Conservation (phyloP, 2,797 vertebrate genomes). For the Caiman crocodilus region DNA sequence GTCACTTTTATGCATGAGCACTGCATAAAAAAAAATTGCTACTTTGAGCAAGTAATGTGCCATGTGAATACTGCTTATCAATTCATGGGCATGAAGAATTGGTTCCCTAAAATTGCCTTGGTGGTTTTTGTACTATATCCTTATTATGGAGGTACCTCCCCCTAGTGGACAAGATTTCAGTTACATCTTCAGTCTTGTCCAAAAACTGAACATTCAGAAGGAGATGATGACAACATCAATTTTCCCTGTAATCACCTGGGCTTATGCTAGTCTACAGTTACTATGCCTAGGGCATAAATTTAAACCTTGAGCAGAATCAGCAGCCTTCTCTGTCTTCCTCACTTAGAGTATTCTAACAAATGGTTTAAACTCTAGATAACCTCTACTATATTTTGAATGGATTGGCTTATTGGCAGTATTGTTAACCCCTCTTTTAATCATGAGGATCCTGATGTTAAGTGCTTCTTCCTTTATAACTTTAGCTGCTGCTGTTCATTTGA, state of each 20-base stretch:
- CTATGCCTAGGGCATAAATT: neutral
- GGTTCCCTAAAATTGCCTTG: rapidly evolving
- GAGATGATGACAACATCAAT: neutral
- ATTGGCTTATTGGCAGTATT: neutral
- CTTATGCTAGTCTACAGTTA: neutral
- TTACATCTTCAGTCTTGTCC: neutral
- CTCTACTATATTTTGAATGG: neutral
- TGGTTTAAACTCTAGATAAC: neutral
- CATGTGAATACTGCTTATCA: rapidly evolving
- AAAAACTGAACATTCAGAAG: neutral
- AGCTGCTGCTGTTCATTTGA: neutral
- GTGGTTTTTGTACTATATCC: neutral
- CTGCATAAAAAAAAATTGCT: neutral
- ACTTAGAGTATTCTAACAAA: neutral
- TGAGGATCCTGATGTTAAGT: neutral
- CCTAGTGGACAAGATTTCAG: constrained; percentile 46
- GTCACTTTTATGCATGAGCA: neutral
- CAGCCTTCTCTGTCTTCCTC: neutral
- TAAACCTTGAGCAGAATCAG: neutral
- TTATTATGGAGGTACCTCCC: constrained; percentile 42
- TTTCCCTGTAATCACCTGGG: neutral
- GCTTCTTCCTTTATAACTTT: neutral
- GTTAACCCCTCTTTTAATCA: neutral
- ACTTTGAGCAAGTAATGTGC: neutral
- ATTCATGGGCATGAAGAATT: neutral